Evolutionary conservation across 2,113 vertebrate genomes (phyloP).

Genomic region (Takifugu flavidus): DNA sequence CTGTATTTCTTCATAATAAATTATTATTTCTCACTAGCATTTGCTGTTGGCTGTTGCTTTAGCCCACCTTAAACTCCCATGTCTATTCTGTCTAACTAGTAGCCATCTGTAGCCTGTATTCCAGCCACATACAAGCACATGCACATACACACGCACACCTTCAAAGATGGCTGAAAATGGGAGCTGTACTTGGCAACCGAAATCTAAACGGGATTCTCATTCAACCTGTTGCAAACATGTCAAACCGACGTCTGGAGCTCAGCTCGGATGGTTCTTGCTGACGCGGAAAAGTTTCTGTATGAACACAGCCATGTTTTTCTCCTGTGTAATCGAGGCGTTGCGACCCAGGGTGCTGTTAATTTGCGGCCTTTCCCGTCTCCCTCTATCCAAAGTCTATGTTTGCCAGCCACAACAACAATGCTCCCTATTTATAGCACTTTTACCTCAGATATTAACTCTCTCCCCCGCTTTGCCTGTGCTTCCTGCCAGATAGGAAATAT

Average conservation of each 20-base stretch:
- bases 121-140: neutral
- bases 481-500: slow-evolving; percentile 65
- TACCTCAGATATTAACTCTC: slow-evolving; percentile 68
- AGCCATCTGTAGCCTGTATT: too few relatives aligned
- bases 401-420: slow-evolving; percentile 61
- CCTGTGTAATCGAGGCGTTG: slow-evolving; percentile 40
- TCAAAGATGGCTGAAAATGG: neutral
- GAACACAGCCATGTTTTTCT: slow-evolving; percentile 45
- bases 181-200: neutral
- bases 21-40: too few relatives aligned
- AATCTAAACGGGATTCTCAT: slow-evolving; percentile 1
- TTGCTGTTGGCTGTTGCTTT: too few relatives aligned
- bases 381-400: slow-evolving; percentile 34
- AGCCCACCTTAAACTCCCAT: too few relatives aligned
- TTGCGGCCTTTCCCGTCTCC: slow-evolving; percentile 46
- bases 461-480: slow-evolving; percentile 45
- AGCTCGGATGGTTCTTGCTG: slow-evolving; percentile 39
- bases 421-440: slow-evolving; percentile 71
- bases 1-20: too few relatives aligned
- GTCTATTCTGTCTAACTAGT: too few relatives aligned
- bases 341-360: slow-evolving; percentile 35
- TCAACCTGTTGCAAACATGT: slow-evolving; percentile 7
- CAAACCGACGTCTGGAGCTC: slow-evolving; percentile 19
- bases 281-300: slow-evolving; percentile 20
- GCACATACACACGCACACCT: neutral